Percentiles rank a stretch among this genome's conserved stretches.
Evolutionary conservation across 2,113 vertebrate species (phyloP).

Genomic region (Okapia johnstoni): DNA sequence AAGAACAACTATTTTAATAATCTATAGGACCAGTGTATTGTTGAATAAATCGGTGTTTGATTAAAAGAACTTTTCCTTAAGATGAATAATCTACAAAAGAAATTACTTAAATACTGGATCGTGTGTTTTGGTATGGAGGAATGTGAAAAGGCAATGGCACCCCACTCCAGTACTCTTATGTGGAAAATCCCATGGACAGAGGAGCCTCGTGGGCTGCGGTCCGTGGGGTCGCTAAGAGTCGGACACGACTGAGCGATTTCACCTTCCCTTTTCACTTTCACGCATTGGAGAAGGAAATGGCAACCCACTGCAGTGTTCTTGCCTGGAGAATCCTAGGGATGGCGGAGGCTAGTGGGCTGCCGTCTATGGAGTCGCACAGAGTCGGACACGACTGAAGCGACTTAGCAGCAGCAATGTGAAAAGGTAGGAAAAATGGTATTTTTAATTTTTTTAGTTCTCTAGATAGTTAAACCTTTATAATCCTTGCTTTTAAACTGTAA

Average conservation of each 20-base stretch:
- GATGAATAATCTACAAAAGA: not conserved
- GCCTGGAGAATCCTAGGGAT: no score
- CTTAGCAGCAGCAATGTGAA: not conserved
- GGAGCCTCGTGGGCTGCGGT: no score
- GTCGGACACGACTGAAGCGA: no score
- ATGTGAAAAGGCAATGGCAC: not conserved
- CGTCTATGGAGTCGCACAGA: no score
- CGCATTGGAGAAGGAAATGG: no score
- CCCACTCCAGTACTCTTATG: no score
- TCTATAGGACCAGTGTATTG: not conserved
- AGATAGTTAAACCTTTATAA: not conserved
- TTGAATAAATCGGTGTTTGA: not conserved
- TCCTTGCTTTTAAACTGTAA: conserved; percentile 7
- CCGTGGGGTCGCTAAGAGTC: no score
- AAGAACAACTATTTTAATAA: conserved; percentile 9
- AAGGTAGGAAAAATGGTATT: not conserved
- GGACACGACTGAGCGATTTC: no score
- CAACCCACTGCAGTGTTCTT: no score
- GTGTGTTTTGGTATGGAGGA: not conserved
- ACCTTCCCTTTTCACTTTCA: no score
- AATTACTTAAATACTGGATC: not conserved
- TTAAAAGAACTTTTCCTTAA: conserved; percentile 21
- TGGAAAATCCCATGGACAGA: no score
- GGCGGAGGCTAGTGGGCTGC: no score
- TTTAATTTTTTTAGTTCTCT: not conserved